A percentile compares a stretch with the other conserved stretches of the same genome.
phyloP scores from a whole-genome alignment of 2,797 vertebrate genomes.

The Ctenopoma multispine region DNA sequence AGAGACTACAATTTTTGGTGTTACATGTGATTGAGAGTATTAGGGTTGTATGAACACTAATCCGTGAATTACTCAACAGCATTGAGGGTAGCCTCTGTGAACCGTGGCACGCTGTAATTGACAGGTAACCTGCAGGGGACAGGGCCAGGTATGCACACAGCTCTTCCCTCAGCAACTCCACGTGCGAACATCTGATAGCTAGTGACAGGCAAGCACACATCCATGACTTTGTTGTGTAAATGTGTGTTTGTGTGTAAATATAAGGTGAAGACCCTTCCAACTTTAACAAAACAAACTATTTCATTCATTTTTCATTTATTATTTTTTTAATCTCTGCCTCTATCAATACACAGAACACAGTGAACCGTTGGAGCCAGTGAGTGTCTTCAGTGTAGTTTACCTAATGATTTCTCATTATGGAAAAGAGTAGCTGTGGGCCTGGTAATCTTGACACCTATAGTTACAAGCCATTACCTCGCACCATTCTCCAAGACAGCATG shows the following conservation, averaged over 20 bases:
- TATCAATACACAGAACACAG: not conserved
- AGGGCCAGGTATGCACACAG: slow-evolving; percentile 67
- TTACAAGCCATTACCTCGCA: slow-evolving; percentile 61
- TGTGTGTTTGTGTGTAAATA: slow-evolving; percentile 13
- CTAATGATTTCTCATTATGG: slow-evolving; percentile 52
- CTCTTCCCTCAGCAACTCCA: slow-evolving; percentile 40
- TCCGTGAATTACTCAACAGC: slow-evolving; percentile 33
- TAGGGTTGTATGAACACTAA: slow-evolving; percentile 42
- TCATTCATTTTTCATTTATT: too few species aligned
- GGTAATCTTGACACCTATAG: slow-evolving; percentile 56
- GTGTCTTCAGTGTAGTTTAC: slow-evolving; percentile 16
- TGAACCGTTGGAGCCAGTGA: not conserved
- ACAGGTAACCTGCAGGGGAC: slow-evolving; percentile 72
- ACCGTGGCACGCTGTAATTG: slow-evolving; percentile 75
- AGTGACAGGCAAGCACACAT: slow-evolving; percentile 63
- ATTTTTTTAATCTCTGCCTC: not conserved
- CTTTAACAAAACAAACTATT: not conserved
- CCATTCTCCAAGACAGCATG: slow-evolving; percentile 46
- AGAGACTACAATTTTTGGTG: too few species aligned
- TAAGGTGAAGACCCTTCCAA: not conserved
- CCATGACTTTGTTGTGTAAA: slow-evolving; percentile 30
- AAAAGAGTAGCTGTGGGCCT: slow-evolving; percentile 51
- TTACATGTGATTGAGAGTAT: slow-evolving; percentile 24
- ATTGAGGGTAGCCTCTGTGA: slow-evolving; percentile 48
- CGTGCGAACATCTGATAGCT: slow-evolving; percentile 67